Conservation (phyloP, 64 coral and sea anemone genomes). For the Pachyseris speciosa region DNA sequence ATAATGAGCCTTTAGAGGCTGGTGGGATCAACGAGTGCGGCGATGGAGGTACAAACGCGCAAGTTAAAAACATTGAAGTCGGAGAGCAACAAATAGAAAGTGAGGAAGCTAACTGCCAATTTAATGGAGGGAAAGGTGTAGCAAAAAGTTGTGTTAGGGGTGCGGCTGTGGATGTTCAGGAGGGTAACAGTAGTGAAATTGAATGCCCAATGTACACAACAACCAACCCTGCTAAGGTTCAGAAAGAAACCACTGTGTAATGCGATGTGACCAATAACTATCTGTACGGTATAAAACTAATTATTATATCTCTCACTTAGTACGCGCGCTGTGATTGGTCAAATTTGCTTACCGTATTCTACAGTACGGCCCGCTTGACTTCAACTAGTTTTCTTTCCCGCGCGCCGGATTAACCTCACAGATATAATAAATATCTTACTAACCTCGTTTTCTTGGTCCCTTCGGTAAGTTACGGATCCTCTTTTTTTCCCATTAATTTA, state of each 20-base stretch:
- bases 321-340: no score
- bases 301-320: no score
- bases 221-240: neutral
- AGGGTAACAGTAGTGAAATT: neutral
- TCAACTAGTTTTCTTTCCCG: no score
- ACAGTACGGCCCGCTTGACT: no score
- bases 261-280: neutral
- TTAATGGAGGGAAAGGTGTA: neutral
- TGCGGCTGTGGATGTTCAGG: neutral
- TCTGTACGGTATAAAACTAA: no score
- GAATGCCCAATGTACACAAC: neutral
- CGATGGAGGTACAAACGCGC: neutral
- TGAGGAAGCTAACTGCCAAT: neutral
- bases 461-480: no score
- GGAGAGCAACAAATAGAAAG: neutral
- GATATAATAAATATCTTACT: no score
- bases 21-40: neutral
- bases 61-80: neutral
- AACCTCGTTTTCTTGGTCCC: no score
- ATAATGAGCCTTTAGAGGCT: neutral
- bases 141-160: neutral
- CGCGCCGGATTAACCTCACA: no score
- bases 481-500: no score
- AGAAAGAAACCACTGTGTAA: conserved; percentile 26
- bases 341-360: no score